phyloP scores from a whole-genome alignment of 1,140 invertebrate species.

The Yoshiicerus persimilis region DNA sequence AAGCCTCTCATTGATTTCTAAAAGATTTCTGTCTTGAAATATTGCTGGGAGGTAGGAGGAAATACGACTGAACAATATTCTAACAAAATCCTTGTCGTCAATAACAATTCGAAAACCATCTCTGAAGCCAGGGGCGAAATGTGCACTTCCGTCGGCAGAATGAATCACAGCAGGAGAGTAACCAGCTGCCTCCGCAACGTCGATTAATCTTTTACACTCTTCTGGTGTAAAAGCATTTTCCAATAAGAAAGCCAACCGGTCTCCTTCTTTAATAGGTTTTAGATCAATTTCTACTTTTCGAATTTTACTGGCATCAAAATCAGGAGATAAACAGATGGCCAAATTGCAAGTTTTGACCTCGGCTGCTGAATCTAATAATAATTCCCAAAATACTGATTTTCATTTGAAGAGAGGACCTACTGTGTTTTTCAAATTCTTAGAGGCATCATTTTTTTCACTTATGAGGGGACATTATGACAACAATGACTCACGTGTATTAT shows the following conservation, averaged over 20 bases:
- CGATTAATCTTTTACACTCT: slow-evolving; percentile 30
- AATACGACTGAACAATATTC: slow-evolving; percentile 24
- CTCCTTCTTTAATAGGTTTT: background rate
- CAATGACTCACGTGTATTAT: too few relatives aligned
- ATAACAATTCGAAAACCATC: slow-evolving; percentile 29
- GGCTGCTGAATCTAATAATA: too few relatives aligned
- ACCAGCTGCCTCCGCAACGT: background rate
- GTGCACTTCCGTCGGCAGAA: background rate
- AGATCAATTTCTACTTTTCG: background rate
- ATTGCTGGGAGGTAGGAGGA: background rate
- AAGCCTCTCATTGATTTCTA: slow-evolving; percentile 39
- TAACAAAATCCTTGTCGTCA: slow-evolving; percentile 35
- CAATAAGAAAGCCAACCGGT: slow-evolving; percentile 16
- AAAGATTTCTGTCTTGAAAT: background rate
- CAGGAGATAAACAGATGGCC: background rate
- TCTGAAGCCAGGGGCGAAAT: background rate
- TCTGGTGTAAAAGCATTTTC: slow-evolving; percentile 26
- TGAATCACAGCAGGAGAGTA: slow-evolving; percentile 23
- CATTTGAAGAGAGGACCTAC: too few relatives aligned
- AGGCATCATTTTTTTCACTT: too few relatives aligned
- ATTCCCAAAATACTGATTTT: too few relatives aligned
- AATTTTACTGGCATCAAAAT: slow-evolving; percentile 21
- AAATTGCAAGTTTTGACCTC: too few relatives aligned
- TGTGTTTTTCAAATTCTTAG: too few relatives aligned
- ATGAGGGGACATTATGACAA: too few relatives aligned